phyloP scores from a whole-genome alignment of 2,797 vertebrate genomes.

The Enteromius paludinosus region DNA sequence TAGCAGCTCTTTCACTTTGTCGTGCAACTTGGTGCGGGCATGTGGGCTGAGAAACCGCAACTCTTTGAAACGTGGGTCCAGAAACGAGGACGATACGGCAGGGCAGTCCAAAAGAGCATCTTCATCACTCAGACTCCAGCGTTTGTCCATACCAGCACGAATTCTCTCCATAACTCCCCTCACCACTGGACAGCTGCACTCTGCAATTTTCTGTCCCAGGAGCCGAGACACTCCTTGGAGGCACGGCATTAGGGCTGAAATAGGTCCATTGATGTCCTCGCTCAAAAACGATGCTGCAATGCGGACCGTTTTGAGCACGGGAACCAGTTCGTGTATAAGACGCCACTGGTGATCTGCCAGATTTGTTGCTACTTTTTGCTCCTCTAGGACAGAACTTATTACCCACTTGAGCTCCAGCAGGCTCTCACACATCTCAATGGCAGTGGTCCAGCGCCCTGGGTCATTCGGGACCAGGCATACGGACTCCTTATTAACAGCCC shows the following conservation, averaged over 20 bases:
- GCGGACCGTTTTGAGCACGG: constrained; percentile 68
- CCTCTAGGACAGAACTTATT: constrained; percentile 72
- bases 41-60: constrained; percentile 72
- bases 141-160: constrained; percentile 63
- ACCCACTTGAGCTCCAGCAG: constrained; percentile 76
- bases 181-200: constrained; percentile 61
- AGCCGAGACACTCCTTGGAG: constrained; percentile 70
- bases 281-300: constrained; percentile 72
- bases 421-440: constrained; percentile 74
- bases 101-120: constrained; percentile 67
- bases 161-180: constrained; percentile 66
- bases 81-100: constrained; percentile 68
- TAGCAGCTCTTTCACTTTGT: constrained; percentile 67
- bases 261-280: constrained; percentile 73
- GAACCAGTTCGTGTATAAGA: constrained; percentile 74
- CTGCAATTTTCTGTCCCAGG: constrained; percentile 66
- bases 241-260: constrained; percentile 75
- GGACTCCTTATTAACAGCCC: constrained; percentile 68
- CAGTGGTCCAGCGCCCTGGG: constrained; percentile 70
- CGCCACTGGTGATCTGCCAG: constrained; percentile 77
- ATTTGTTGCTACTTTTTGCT: constrained; percentile 64
- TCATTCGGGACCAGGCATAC: constrained; percentile 63
- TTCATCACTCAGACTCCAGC: constrained; percentile 68
- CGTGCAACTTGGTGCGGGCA: constrained; percentile 68
- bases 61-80: constrained; percentile 78